A percentile compares a stretch with the other conserved stretches of the same genome.
These are phyloP conservation scores for Chrysoperla carnea DNA, from an alignment of 1,140 invertebrate genomes.

Conservation along the genomic window DNA sequence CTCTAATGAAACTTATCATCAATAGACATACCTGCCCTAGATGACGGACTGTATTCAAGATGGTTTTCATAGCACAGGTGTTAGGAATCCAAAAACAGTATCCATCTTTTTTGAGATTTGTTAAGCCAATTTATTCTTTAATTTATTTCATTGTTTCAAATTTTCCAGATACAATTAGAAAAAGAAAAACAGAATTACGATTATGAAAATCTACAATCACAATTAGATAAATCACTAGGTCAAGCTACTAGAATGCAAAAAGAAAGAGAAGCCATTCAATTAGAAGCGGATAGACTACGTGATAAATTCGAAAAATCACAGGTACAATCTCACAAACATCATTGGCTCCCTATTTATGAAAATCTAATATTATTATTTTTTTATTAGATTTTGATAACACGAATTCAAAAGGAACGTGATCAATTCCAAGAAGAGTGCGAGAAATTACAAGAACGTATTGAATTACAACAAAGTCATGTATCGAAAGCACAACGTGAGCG, in stretches of 20 bases:
- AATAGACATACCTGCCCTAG: no score
- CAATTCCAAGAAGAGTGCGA: slow-evolving; percentile 60
- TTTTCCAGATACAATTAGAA: slow-evolving; percentile 60
- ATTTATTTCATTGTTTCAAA: no score
- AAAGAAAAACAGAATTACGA: slow-evolving; percentile 79
- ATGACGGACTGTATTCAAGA: no score
- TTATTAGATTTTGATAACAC: slow-evolving; percentile 42
- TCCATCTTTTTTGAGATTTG: no score
- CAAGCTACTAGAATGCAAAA: slow-evolving; percentile 74
- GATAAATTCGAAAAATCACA: slow-evolving; percentile 82
- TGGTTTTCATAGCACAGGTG: no score
- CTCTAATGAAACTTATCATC: no score
- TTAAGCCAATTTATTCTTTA: no score
- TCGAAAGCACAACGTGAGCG: slow-evolving; percentile 69
- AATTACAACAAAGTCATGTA: slow-evolving; percentile 59
- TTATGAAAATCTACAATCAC: slow-evolving; percentile 74
- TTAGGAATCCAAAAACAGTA: no score
- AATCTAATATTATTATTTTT: neutral
- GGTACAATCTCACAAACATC: slow-evolving; percentile 28
- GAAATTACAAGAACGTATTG: slow-evolving; percentile 60
- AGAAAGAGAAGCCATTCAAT: slow-evolving; percentile 66
- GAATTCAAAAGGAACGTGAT: slow-evolving; percentile 78
- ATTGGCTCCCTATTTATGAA: neutral
- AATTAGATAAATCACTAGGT: slow-evolving; percentile 74
- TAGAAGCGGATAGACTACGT: slow-evolving; percentile 67